A percentile compares a stretch with the other conserved stretches of the same genome.
Conservation (phyloP, 2,113 vertebrate genomes). For the Psettodes erumei region DNA sequence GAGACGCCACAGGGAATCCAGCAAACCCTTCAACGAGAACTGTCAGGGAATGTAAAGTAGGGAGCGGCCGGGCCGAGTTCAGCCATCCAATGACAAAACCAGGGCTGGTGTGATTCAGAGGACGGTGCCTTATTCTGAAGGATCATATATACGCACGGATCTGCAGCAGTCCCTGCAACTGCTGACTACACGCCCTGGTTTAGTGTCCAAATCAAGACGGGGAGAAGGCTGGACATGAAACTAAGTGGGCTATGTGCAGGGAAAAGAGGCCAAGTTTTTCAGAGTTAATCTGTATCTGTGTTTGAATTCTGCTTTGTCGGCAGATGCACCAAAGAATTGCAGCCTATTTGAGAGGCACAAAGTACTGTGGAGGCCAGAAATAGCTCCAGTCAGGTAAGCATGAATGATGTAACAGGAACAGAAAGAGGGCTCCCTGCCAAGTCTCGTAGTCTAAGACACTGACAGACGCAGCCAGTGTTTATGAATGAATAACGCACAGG, state of each 20-base stretch:
- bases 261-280: conserved; percentile 45
- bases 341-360: conserved; percentile 63
- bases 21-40: conserved; percentile 53
- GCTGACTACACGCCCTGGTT: conserved; percentile 47
- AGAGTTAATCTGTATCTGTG: conserved; percentile 48
- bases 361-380: conserved; percentile 72
- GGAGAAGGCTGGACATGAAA: conserved; percentile 29
- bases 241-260: conserved; percentile 33
- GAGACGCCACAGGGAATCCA: conserved; percentile 53
- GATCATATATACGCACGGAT: conserved; percentile 30
- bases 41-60: conserved; percentile 63
- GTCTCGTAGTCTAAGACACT: conserved; percentile 69
- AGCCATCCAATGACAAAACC: conserved; percentile 46
- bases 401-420: conserved; percentile 77
- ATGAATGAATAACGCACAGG: conserved; percentile 74
- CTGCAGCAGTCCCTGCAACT: conserved; percentile 30
- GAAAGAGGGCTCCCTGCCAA: conserved; percentile 68
- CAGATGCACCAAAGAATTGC: conserved; percentile 67
- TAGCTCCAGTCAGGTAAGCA: conserved; percentile 79
- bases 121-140: conserved; percentile 23
- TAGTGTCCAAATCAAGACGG: conserved; percentile 38
- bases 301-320: conserved; percentile 63
- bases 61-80: conserved; percentile 36
- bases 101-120: conserved; percentile 39
- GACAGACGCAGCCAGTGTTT: conserved; percentile 69